Percentiles rank a stretch among this genome's conserved stretches.
Evolutionary conservation across 1,140 invertebrate genomes (phyloP).

Genomic region (Zaprionus davidi): DNA sequence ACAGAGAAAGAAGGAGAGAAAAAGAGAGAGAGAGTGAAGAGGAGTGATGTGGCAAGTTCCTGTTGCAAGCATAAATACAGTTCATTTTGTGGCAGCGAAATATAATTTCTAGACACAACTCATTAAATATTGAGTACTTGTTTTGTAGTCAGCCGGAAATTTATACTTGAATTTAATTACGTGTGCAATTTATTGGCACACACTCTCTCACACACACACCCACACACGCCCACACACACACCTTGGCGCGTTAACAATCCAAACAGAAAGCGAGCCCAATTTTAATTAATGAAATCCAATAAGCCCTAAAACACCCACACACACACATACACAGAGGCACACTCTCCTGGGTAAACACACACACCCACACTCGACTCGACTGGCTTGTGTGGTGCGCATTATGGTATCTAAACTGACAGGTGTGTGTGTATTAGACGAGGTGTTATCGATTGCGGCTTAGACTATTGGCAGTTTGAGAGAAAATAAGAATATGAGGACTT

Average conservation of each 20-base stretch:
- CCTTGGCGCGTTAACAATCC: conserved; percentile 55
- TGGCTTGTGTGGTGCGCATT: conserved; percentile 43
- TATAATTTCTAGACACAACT: conserved; percentile 53
- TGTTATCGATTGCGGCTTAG: not conserved
- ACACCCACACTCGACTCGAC: conserved; percentile 7
- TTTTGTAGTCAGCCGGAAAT: conserved; percentile 62
- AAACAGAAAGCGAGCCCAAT: conserved; percentile 49
- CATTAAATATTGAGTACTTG: conserved; percentile 76
- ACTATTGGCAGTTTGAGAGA: too few relatives aligned
- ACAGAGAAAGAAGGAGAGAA: not conserved
- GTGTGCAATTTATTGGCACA: conserved; percentile 50
- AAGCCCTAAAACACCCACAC: conserved; percentile 42
- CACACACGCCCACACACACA: conserved; percentile 31
- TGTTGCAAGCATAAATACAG: conserved; percentile 42
- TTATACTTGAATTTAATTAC: conserved; percentile 76
- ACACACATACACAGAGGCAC: conserved; percentile 7
- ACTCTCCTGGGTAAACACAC: conserved; percentile 1
- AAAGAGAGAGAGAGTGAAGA: not conserved
- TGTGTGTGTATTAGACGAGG: not conserved
- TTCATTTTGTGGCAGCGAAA: conserved; percentile 34
- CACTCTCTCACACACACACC: conserved; percentile 21
- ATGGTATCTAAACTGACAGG: conserved; percentile 24
- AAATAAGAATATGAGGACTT: not conserved
- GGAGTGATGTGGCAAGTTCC: conserved; percentile 15
- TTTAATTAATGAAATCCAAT: conserved; percentile 78